Evolutionary conservation across 1,140 invertebrate species (phyloP), one percentile per base, ranked within the genome.

Genomic region (Sinonovacula constricta): DNA sequence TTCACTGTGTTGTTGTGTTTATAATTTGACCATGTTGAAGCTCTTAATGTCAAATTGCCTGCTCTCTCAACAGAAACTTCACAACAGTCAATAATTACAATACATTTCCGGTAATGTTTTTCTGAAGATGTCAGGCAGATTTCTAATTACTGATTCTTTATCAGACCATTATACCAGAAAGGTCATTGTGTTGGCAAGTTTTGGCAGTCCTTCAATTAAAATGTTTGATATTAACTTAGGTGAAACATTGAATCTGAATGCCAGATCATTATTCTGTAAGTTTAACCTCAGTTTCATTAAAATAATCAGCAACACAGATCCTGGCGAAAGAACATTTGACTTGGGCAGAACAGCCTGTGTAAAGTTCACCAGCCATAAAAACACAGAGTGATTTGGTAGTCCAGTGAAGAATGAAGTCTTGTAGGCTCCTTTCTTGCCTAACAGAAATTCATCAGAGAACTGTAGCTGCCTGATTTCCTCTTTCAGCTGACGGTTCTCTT

Each of bases 1-100:
- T 63, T 31, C n/a, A 63, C 24, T 31, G 60, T 63, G 28, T 63
- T 63, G 28, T 63, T 15, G 31, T 3, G 28, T 34, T 63, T 63
- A 39, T 63, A 63, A 34, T 63, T 63, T 24, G 60, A 63, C 28
- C 1, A 63, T 1, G 31, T 63, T 26, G 28, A 31, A 10, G 60
- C 24, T 31, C 60, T 24, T 18, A 31, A 15, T 31, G 28, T 31
- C n/a, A 63, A 5, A 63, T 63, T 63, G 12, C 24, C 15, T 63
- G 31, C 15, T 39, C 31, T 63, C 34, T 63, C 24, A 15, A 63
- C 34, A 34, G 34, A 63, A 22, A 63, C 31, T 34, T 63, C 60
- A 34, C 60, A 31, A 39, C 60, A 63, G 60, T 33, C 60, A 34
- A 63, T 63, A 1, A 63, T 63, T 15, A 3, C 60, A 15, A 24